phyloP scores from a whole-genome alignment of 2,113 vertebrate species.

The Amblyopsis rosae region DNA sequence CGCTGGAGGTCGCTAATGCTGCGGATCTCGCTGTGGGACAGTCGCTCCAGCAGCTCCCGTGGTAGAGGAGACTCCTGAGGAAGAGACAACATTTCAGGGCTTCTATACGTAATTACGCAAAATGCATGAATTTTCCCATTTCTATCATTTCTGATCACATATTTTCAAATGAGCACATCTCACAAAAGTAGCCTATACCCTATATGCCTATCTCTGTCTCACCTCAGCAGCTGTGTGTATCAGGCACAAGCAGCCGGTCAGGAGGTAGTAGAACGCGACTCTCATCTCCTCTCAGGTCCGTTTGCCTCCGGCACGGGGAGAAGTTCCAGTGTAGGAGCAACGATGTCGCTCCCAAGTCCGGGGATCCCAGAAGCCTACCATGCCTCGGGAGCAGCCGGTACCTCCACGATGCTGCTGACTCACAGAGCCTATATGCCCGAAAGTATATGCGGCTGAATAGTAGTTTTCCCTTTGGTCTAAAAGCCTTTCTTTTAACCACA shows the following conservation, averaged over 20 bases:
- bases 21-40: constrained; percentile 91
- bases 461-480: not conserved
- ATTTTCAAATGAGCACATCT: no score
- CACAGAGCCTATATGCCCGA: not conserved
- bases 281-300: constrained; percentile 75
- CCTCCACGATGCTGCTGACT: constrained; percentile 10
- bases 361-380: constrained; percentile 49
- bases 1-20: constrained; percentile 97
- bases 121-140: no score
- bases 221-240: constrained; percentile 70
- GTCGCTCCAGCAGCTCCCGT: constrained; percentile 88
- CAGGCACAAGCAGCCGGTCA: constrained; percentile 70
- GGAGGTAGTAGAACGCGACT: constrained; percentile 66
- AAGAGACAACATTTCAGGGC: constrained; percentile 17
- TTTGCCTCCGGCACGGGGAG: constrained; percentile 50
- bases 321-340: constrained; percentile 56
- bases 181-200: no score
- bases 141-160: not conserved
- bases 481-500: not conserved
- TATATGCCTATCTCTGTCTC: not conserved
- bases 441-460: not conserved
- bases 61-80: constrained; percentile 89
- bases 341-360: constrained; percentile 59
- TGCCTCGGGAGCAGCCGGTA: constrained; percentile 48
- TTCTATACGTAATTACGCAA: constrained; percentile 40